phyloP scores from a whole-genome alignment of 2,797 vertebrate genomes.

The Sitta carolinensis region DNA sequence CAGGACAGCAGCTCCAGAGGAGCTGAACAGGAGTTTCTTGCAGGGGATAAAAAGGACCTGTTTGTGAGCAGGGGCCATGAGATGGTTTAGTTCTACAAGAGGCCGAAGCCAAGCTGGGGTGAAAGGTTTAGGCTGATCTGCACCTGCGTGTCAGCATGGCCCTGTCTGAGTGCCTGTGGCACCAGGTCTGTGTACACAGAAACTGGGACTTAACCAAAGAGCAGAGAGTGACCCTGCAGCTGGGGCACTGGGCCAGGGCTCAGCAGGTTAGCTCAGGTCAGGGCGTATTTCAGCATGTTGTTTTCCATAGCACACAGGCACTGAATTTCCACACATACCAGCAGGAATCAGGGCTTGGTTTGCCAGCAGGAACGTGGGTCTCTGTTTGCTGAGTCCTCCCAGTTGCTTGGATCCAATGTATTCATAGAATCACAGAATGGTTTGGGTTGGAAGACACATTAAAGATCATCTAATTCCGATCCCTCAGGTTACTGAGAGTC shows the following conservation, averaged over 20 bases:
- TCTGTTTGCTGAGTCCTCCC: neutral
- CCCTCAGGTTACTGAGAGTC: neutral
- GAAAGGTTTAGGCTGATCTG: neutral
- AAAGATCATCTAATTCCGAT: neutral
- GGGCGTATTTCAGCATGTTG: rapidly evolving
- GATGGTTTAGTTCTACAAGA: neutral
- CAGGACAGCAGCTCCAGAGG: neutral
- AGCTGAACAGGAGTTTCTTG: neutral
- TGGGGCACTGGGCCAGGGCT: neutral
- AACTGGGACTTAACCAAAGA: neutral
- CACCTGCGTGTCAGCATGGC: rapidly evolving
- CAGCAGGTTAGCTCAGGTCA: neutral
- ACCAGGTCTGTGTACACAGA: neutral
- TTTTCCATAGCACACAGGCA: neutral
- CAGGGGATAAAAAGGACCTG: neutral
- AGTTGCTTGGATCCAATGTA: neutral
- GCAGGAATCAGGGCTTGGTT: neutral
- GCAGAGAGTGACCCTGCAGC: neutral
- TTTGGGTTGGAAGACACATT: neutral
- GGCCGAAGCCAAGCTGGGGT: neutral
- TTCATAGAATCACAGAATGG: neutral
- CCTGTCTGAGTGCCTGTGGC: neutral
- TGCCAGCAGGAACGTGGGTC: neutral
- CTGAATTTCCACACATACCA: neutral
- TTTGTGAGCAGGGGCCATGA: neutral